phyloP scores from a whole-genome alignment of 2,113 vertebrate genomes.

The Myrmecophaga tridactyla region DNA sequence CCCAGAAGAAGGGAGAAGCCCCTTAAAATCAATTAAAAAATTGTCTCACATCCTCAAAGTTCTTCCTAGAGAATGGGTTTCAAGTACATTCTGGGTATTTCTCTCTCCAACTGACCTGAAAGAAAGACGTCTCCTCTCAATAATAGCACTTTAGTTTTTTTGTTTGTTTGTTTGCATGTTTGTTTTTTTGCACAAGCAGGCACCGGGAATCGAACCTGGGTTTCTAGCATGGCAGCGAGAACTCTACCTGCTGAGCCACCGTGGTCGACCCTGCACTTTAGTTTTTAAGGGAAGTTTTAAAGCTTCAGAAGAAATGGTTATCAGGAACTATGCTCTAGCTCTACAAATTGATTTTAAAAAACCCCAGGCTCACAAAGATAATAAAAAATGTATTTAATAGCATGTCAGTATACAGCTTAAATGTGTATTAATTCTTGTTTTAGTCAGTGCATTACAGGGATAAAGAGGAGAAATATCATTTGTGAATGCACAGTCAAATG shows the following conservation, averaged over 20 bases:
- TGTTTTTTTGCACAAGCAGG: no score
- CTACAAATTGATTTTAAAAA: conserved; percentile 63
- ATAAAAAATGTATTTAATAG: conserved; percentile 78
- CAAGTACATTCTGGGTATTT: neutral
- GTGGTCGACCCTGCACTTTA: no score
- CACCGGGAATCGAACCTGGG: no score
- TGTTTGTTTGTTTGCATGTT: no score
- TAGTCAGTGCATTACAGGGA: conserved; percentile 71
- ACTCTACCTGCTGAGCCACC: no score
- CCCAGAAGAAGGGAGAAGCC: conserved; percentile 1
- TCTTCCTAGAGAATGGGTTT: neutral
- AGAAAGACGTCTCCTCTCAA: neutral
- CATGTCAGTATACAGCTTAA: conserved; percentile 74
- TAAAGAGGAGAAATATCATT: conserved; percentile 62
- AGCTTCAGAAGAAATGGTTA: conserved; percentile 6
- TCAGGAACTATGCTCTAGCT: neutral
- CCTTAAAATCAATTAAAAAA: neutral
- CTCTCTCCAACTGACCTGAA: neutral
- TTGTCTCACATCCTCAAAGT: neutral
- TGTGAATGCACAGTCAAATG: conserved; percentile 66
- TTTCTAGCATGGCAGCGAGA: no score
- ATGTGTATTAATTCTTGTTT: conserved; percentile 62
- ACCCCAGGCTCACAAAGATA: conserved; percentile 71
- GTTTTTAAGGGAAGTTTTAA: neutral
- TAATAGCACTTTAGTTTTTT: neutral